These are phyloP conservation scores for Athalia circularis DNA, from an alignment of 2,888 invertebrate genomes.

Conservation along the genomic window DNA sequence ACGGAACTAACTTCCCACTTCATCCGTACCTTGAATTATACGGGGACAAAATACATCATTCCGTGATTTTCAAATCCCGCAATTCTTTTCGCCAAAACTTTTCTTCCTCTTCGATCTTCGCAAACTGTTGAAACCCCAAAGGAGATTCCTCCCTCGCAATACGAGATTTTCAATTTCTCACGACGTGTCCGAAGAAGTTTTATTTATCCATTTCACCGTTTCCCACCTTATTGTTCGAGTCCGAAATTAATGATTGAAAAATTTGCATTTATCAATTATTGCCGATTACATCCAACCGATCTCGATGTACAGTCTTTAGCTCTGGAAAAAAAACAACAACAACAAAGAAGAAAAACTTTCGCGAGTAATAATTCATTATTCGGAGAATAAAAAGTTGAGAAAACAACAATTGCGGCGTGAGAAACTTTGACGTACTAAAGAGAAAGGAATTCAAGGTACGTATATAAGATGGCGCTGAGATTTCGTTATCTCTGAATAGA, in stretches of 20 bases:
- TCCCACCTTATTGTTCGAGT: too few relatives aligned
- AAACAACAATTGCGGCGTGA: background rate
- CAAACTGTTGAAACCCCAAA: background rate
- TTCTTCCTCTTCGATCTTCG: background rate
- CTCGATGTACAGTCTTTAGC: too few relatives aligned
- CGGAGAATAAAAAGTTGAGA: background rate
- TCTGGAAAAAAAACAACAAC: too few relatives aligned
- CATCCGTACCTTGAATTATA: background rate
- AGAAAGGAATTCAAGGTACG: background rate
- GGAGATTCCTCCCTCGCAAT: too few relatives aligned
- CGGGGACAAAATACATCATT: slow-evolving; percentile 15
- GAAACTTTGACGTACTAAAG: slow-evolving; percentile 10
- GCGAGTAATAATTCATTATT: too few relatives aligned
- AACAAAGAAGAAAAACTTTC: too few relatives aligned
- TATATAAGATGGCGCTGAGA: background rate
- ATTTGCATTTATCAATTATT: too few relatives aligned
- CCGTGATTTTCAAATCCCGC: slow-evolving; percentile 4
- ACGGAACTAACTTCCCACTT: slow-evolving; percentile 38
- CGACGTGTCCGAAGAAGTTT: background rate
- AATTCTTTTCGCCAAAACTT: background rate
- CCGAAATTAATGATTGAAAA: too few relatives aligned
- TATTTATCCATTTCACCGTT: too few relatives aligned
- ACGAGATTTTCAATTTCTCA: background rate
- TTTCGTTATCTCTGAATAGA: slow-evolving; percentile 11
- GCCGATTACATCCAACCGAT: too few relatives aligned